phyloP scores from a whole-genome alignment of 1,140 invertebrate species.

The Zaprionus ghesquierei region DNA sequence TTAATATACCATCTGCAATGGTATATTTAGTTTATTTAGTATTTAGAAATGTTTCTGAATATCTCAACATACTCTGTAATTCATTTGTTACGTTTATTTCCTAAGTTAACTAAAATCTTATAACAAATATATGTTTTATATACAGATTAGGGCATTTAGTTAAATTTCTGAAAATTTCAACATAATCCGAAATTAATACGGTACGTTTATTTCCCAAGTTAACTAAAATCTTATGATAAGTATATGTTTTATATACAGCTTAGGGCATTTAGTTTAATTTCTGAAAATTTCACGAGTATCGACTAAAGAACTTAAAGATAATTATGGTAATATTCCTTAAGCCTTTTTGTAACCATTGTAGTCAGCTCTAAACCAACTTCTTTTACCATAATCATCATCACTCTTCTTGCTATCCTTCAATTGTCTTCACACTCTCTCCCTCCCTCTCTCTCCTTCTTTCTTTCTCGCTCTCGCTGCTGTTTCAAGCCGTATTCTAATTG shows the following conservation, averaged over 20 bases:
- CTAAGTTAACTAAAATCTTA: too few relatives aligned
- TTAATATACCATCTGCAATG: too few relatives aligned
- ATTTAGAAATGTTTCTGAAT: too few relatives aligned
- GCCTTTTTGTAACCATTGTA: too few relatives aligned
- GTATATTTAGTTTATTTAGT: too few relatives aligned
- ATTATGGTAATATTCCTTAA: too few relatives aligned
- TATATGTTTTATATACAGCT: neutral
- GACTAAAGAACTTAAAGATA: too few relatives aligned
- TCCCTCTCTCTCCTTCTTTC: neutral
- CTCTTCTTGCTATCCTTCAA: neutral
- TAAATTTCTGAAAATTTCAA: neutral
- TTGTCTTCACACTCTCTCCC: neutral
- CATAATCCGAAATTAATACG: too few relatives aligned
- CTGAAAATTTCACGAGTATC: neutral
- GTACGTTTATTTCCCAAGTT: too few relatives aligned
- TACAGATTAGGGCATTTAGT: neutral
- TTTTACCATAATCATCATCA: neutral
- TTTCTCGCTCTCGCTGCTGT: neutral
- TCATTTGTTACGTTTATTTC: too few relatives aligned
- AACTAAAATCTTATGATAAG: too few relatives aligned
- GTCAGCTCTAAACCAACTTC: neutral
- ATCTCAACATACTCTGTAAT: neutral
- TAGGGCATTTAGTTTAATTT: neutral
- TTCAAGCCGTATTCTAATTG: conserved; percentile 39
- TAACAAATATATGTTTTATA: neutral